These are phyloP conservation scores for Lampropteryx suffumata DNA, from an alignment of 2,888 invertebrate species.

Conservation along the genomic window DNA sequence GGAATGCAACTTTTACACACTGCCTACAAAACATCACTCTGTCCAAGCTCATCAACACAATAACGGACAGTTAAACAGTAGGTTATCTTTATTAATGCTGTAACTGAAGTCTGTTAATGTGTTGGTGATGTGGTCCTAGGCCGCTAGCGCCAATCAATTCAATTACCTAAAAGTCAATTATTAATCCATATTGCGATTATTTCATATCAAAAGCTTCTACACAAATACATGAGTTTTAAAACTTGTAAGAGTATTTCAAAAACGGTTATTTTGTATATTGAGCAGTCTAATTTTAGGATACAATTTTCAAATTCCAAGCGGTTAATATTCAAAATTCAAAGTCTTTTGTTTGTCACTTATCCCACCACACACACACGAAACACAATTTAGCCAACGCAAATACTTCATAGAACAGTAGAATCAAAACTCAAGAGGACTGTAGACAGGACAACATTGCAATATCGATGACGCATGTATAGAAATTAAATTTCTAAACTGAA, in stretches of 20 bases:
- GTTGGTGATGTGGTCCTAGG: neutral
- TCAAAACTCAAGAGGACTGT: too few species aligned
- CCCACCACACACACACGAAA: slow-evolving; percentile 26
- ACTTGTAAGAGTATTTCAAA: slow-evolving; percentile 37
- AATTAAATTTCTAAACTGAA: too few species aligned
- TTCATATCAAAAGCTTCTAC: slow-evolving; percentile 49
- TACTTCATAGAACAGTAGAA: too few species aligned
- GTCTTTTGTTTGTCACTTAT: slow-evolving; percentile 21
- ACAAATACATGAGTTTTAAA: slow-evolving; percentile 39
- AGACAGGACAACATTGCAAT: too few species aligned
- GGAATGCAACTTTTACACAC: slow-evolving; percentile 67
- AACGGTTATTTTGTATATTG: slow-evolving; percentile 39
- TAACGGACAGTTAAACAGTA: neutral
- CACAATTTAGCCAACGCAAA: too few species aligned
- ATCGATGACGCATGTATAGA: too few species aligned
- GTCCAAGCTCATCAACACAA: slow-evolving; percentile 12
- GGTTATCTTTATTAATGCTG: too few species aligned
- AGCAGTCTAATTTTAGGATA: slow-evolving; percentile 37
- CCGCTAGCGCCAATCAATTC: slow-evolving; percentile 41
- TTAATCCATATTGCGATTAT: slow-evolving; percentile 27
- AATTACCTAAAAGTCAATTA: slow-evolving; percentile 29
- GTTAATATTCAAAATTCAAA: slow-evolving; percentile 24
- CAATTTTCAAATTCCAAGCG: slow-evolving; percentile 35
- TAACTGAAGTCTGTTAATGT: too few species aligned
- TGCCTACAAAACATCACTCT: slow-evolving; percentile 35